Percentiles rank a stretch among this genome's conserved stretches.
phyloP scores from a whole-genome alignment of 2,113 vertebrate species.

The Chlamydotis undulata region DNA sequence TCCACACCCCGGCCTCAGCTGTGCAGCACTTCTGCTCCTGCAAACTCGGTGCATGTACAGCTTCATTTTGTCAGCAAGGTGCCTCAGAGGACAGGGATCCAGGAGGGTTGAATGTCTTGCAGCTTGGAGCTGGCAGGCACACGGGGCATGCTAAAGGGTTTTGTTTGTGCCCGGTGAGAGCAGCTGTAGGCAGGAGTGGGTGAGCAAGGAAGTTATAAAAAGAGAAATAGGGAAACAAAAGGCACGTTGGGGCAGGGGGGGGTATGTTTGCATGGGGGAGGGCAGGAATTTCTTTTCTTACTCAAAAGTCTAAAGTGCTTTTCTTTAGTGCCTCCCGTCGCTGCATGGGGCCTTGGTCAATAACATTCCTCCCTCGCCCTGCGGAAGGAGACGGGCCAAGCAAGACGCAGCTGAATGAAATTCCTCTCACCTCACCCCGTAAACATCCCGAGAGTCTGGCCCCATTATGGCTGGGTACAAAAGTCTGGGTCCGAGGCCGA shows the following conservation, averaged over 20 bases:
- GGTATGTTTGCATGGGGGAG: conserved; percentile 48
- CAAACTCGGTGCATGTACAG: not conserved
- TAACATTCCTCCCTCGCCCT: conserved; percentile 59
- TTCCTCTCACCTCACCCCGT: conserved; percentile 67
- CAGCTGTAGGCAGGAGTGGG: conserved; percentile 43
- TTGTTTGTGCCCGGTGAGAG: conserved; percentile 37
- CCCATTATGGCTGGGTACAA: conserved; percentile 77
- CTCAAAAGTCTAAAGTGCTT: conserved; percentile 52
- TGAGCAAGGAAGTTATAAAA: conserved; percentile 31
- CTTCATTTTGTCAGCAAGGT: not conserved
- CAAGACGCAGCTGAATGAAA: conserved; percentile 58
- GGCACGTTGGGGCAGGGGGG: not conserved
- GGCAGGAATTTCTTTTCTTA: conserved; percentile 63
- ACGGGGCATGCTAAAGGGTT: not conserved
- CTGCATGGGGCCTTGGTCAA: conserved; percentile 68
- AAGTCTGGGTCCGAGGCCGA: conserved; percentile 76
- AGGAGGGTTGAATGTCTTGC: not conserved
- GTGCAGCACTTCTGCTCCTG: not conserved
- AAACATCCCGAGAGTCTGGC: conserved; percentile 68
- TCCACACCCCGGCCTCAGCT: not conserved
- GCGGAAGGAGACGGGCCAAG: conserved; percentile 64
- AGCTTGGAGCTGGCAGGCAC: not conserved
- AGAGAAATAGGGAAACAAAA: conserved; percentile 58
- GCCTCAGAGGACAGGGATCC: not conserved
- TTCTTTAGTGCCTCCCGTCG: conserved; percentile 28